Conservation (phyloP, 2,888 invertebrate genomes). For the Strigamia transsilvanica region DNA sequence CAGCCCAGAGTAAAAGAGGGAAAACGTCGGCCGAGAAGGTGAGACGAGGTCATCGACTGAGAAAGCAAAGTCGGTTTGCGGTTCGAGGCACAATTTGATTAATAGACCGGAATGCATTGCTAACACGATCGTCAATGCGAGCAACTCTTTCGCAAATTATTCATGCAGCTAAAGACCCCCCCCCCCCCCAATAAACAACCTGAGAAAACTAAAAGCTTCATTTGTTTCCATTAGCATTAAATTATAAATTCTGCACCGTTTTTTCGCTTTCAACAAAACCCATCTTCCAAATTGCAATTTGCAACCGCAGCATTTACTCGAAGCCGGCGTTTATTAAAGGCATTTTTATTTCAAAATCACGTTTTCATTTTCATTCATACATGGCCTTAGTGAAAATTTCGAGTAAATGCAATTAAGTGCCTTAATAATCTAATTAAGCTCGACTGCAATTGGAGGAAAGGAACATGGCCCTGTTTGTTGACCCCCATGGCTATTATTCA, state of each 20-base stretch:
- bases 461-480: conserved; percentile 12
- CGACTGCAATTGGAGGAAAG: background rate
- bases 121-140: background rate
- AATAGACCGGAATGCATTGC: background rate
- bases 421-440: conserved; percentile 30
- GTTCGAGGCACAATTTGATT: conserved; percentile 18
- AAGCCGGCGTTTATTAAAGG: no score
- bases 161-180: background rate
- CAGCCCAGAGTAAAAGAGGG: background rate
- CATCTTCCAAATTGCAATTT: no score
- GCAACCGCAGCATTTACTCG: no score
- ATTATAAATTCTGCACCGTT: no score
- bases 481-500: conserved; percentile 26
- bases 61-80: conserved; percentile 5
- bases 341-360: no score
- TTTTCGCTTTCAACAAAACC: no score
- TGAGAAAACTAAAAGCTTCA: no score
- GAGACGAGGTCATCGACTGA: background rate
- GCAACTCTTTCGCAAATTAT: background rate
- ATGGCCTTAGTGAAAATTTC: background rate
- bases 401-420: background rate
- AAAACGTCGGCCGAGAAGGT: background rate
- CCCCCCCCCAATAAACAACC: no score
- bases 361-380: no score
- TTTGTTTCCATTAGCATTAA: no score